phyloP scores from a whole-genome alignment of 2,113 vertebrate species.

The Telmatochromis sp. region DNA sequence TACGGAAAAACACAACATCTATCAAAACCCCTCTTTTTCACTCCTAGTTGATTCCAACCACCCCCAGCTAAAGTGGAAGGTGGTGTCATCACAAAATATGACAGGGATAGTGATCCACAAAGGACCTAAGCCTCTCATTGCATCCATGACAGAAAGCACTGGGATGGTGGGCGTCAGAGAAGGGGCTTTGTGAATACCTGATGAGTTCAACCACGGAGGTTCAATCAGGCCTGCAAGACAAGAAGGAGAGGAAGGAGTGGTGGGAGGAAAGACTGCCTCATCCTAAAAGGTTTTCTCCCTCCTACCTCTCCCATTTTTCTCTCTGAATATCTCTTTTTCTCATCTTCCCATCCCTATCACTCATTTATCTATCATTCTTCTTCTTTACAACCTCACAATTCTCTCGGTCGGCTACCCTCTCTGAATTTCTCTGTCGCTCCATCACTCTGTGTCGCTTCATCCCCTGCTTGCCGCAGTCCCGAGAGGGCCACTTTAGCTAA shows the following conservation, averaged over 20 bases:
- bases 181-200: slow-evolving; percentile 56
- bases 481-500: slow-evolving; percentile 61
- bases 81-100: slow-evolving; percentile 17
- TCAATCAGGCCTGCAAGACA: slow-evolving; percentile 23
- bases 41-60: neutral
- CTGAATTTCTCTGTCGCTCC: neutral
- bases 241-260: neutral
- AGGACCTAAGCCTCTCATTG: slow-evolving; percentile 41
- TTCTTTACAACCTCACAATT: neutral
- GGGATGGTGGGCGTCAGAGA: slow-evolving; percentile 31
- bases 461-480: slow-evolving; percentile 37
- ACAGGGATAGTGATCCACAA: slow-evolving; percentile 40
- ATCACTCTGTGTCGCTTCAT: neutral
- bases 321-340: neutral
- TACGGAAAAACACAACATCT: neutral
- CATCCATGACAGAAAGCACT: slow-evolving; percentile 25
- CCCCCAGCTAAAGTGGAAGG: slow-evolving; percentile 2
- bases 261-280: neutral
- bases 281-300: slow-evolving; percentile 18
- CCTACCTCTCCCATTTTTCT: neutral
- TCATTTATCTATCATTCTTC: slow-evolving; percentile 5
- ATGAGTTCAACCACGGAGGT: slow-evolving; percentile 39
- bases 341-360: neutral
- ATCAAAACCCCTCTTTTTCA: neutral
- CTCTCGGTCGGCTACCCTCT: neutral